Evolutionary conservation across 2,888 invertebrate genomes (phyloP), one percentile per base, ranked within the genome.

Genomic region (Cheilosia grossa): DNA sequence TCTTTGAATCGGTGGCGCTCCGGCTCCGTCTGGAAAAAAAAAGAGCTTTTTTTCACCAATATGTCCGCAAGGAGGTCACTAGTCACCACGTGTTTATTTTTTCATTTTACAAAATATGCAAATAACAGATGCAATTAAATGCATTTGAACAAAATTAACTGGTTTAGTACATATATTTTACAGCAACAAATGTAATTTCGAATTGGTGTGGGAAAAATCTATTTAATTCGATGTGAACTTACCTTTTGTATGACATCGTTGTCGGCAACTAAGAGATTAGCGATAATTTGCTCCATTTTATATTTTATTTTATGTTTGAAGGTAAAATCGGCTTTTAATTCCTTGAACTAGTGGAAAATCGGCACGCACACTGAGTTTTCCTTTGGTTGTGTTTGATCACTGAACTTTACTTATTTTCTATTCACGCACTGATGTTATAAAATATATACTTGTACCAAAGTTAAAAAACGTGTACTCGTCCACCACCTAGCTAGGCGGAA

Each of bases 181-280:
- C 10, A 40, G 33, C 33, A 63, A 78, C 47, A 24, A 49, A 13
- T 47, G 51, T n/a, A 58, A 40, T 67, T 33, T 27, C 2, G 15
- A 10, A 47, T 24, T 21, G 13, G 6, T 21, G 19, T 56, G 27
- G 27, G 10, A 61, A 37, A 53, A 66, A 66, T 56, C 10, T 64
- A 58, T 49, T 27, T 9, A 21, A 54, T 10, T 59, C 6, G 21
- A 3, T 30, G 3, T 6, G 27, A 61, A 70, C 89, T 90, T 93
- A 95, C 95, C 93, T 94, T 93, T 89, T 93, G 93, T 88, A 95
- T 94, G 4, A 92, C 90, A 75, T 92, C 92, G 87, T 93, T 95
- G 88, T 95, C 94, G 21, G 94, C 92, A 49, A 93, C 93, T 67
- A 95, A 90, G 53, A 95, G 91, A 89, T 94, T 94, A 61, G 92